Base-by-base conservation (phyloP, 2,888 invertebrate genomes). In the Limnephilus lunatus region DNA sequence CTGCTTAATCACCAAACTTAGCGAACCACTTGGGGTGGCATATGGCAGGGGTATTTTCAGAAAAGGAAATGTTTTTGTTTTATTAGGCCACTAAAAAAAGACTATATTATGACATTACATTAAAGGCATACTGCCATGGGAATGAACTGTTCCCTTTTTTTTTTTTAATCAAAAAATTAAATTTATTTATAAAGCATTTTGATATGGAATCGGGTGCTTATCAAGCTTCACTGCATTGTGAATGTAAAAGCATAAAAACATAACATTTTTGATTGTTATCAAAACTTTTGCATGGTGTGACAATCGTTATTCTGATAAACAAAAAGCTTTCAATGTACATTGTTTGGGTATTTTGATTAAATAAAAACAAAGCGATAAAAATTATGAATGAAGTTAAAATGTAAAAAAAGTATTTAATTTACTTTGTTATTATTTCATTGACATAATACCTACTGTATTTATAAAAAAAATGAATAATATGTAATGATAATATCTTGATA, bases 401-500 rank as follows among this genome's bases (percentile, higher is more conserved):
- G 31, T 89, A 31, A 32, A 80, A 4, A 80, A 11, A 32, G 11
- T 25, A 53, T 53, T 48, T 83, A 1, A 53, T 83, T 30, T 48
- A 14, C 11, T 90, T 44, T 83, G 35, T 85, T 35, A 7, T 25
- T 25, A 68, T 25, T 2, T 12, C 12, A 39, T 11, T 9, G 9
- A 9, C 7, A 0, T 32, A 31, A 5, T 32, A 83, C 39, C 39
- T 39, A 39, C 12, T 32, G 30, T 32, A 7, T 83, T 1, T 83
- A 2, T 48, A 25, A 3, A 7, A 3, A 4, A 68, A 25, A 5
- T 53, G 5, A 19, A 31, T 82, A 82, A 82, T 82, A 12, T 31
- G 30, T 82, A 31, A 31, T 82, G 82, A 32, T 31, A 32, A 68
- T 83, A 35, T 30, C 5, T 19, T 85, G 80, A 31, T 53, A 96